phyloP scores from a whole-genome alignment of 2,113 vertebrate species.

The Actenoides lindsayi region DNA sequence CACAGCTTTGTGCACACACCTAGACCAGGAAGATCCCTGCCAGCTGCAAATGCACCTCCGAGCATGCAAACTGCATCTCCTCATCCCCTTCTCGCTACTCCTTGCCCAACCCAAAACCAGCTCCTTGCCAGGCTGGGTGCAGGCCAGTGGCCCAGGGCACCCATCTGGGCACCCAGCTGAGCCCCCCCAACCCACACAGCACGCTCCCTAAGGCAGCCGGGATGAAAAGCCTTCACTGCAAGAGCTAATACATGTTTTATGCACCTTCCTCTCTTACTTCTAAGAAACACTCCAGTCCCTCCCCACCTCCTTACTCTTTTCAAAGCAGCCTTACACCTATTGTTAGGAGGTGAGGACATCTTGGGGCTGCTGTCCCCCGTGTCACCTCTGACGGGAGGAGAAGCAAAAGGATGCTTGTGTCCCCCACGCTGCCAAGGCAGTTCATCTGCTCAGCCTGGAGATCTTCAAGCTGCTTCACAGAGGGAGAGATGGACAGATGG shows the following conservation, averaged over 20 bases:
- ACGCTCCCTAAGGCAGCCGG: rapidly evolving
- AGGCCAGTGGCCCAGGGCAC: rapidly evolving
- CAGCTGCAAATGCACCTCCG: neutral
- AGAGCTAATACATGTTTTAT: neutral
- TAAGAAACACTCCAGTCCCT: neutral
- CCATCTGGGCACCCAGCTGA: rapidly evolving
- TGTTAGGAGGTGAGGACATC: neutral
- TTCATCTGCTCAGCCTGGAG: neutral
- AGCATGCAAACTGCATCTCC: rapidly evolving
- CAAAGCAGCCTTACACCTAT: neutral
- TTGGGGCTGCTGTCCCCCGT: rapidly evolving
- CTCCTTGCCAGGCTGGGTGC: neutral
- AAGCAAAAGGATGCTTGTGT: neutral
- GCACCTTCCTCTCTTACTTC: neutral
- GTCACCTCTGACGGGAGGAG: rapidly evolving
- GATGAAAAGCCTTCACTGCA: neutral
- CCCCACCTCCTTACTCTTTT: neutral
- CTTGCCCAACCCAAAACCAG: neutral
- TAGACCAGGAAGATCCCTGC: neutral
- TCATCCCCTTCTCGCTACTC: rapidly evolving
- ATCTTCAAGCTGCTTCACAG: neutral
- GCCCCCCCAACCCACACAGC: rapidly evolving
- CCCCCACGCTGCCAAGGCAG: neutral
- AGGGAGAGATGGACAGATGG: neutral
- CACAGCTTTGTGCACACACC: neutral